Conservation (phyloP, 2,888 invertebrate genomes). For the Spodoptera picta region DNA sequence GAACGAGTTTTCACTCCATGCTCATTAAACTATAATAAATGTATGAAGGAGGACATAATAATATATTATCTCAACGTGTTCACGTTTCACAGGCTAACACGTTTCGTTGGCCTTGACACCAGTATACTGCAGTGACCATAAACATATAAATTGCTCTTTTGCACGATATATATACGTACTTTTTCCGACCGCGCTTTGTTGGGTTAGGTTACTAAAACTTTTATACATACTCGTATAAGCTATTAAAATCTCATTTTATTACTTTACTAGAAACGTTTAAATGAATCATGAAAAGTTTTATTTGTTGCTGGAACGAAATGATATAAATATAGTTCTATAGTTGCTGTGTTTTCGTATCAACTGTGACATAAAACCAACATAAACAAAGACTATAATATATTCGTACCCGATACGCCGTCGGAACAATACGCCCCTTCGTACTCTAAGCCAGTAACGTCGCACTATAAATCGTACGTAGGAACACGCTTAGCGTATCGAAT, state of each 20-base stretch:
- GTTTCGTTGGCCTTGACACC: conserved; percentile 34
- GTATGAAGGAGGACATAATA: conserved; percentile 14
- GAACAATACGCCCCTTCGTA: conserved; percentile 34
- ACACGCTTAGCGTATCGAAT: conserved; percentile 44
- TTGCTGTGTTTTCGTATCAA: no score
- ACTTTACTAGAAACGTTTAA: no score
- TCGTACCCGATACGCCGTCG: conserved; percentile 24
- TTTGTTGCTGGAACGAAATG: no score
- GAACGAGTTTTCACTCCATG: no score
- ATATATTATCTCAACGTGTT: conserved; percentile 21
- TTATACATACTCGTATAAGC: neutral
- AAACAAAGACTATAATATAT: conserved; percentile 11
- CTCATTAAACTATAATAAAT: conserved; percentile 6
- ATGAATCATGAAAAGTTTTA: no score
- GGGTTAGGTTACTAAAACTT: conserved; percentile 12
- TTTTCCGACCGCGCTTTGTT: conserved; percentile 21
- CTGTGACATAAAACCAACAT: conserved; percentile 4
- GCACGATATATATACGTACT: conserved; percentile 29
- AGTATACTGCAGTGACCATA: conserved; percentile 47
- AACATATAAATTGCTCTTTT: conserved; percentile 42
- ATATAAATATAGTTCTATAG: no score
- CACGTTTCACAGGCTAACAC: conserved; percentile 31
- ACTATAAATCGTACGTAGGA: conserved; percentile 47
- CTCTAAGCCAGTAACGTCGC: conserved; percentile 22
- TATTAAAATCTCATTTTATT: no score